phyloP scores from a whole-genome alignment of 2,797 vertebrate genomes.

The Neomorphus geoffroyi region DNA sequence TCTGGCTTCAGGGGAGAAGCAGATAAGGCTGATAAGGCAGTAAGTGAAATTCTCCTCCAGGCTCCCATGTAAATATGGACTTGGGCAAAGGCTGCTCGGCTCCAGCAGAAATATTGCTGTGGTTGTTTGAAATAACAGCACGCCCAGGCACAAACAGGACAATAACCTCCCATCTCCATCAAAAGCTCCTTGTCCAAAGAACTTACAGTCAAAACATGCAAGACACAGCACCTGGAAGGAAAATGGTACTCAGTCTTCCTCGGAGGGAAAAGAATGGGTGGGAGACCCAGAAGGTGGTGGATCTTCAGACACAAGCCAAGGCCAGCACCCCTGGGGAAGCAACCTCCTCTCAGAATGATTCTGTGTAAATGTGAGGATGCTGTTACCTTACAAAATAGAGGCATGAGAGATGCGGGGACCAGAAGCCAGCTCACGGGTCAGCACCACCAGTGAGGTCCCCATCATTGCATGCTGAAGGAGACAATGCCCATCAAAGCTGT shows the following conservation, averaged over 20 bases:
- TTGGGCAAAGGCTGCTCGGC: slow-evolving; percentile 5
- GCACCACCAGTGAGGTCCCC: not conserved
- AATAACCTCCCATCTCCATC: not conserved
- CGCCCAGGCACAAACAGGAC: not conserved
- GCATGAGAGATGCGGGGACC: not conserved
- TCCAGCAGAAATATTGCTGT: not conserved
- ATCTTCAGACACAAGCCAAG: not conserved
- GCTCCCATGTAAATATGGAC: not conserved
- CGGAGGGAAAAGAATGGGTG: not conserved
- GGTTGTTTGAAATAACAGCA: not conserved
- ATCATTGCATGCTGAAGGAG: not conserved
- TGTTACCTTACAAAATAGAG: not conserved
- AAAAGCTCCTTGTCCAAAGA: not conserved
- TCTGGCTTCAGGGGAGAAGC: not conserved
- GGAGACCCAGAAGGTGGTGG: not conserved
- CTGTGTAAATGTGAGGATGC: not conserved
- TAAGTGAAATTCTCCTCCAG: slow-evolving; percentile 43
- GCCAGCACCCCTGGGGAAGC: not conserved
- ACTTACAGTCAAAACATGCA: not conserved
- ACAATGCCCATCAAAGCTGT: not conserved
- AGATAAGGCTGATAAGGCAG: slow-evolving; percentile 56
- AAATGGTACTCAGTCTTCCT: not conserved
- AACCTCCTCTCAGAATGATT: not conserved
- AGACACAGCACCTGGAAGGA: not conserved
- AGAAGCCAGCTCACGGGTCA: not conserved